phyloP scores from a whole-genome alignment of 2,888 invertebrate genomes.

The Cephonodes hylas region DNA sequence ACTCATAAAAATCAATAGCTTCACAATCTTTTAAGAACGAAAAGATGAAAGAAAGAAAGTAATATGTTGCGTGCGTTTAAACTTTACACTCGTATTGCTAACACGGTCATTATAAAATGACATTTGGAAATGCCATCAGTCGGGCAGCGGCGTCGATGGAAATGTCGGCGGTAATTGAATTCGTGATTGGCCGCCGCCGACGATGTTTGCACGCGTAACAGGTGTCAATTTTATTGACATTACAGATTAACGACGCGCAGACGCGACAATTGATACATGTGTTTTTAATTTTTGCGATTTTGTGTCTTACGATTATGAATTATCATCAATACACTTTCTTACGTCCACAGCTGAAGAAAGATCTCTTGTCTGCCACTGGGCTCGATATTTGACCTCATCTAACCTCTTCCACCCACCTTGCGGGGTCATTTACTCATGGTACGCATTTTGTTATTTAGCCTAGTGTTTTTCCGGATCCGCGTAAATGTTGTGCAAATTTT shows the following conservation, averaged over 20 bases:
- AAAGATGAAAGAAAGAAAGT: no score
- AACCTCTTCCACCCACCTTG: no score
- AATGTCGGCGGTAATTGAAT: constrained; percentile 68
- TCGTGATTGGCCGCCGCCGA: constrained; percentile 54
- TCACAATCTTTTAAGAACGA: not conserved
- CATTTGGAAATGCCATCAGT: constrained; percentile 54
- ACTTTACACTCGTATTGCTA: not conserved
- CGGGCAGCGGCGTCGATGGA: constrained; percentile 36
- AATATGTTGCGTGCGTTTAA: not conserved
- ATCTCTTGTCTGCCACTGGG: no score
- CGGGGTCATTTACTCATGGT: no score
- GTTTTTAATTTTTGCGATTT: not conserved
- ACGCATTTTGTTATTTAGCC: no score
- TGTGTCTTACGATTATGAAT: no score
- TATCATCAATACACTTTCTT: no score
- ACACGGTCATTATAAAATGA: constrained; percentile 40
- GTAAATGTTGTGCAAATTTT: no score
- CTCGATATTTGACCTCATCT: no score
- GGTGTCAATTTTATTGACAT: constrained; percentile 46
- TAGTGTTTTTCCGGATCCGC: no score
- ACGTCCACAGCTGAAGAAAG: no score
- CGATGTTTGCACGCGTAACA: constrained; percentile 51
- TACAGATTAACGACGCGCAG: not conserved
- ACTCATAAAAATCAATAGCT: not conserved
- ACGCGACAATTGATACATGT: not conserved